A percentile compares a stretch with the other conserved stretches of the same genome.
These are phyloP conservation scores for Morpho deidamia DNA, from an alignment of 2,888 invertebrate species.

Conservation along the genomic window DNA sequence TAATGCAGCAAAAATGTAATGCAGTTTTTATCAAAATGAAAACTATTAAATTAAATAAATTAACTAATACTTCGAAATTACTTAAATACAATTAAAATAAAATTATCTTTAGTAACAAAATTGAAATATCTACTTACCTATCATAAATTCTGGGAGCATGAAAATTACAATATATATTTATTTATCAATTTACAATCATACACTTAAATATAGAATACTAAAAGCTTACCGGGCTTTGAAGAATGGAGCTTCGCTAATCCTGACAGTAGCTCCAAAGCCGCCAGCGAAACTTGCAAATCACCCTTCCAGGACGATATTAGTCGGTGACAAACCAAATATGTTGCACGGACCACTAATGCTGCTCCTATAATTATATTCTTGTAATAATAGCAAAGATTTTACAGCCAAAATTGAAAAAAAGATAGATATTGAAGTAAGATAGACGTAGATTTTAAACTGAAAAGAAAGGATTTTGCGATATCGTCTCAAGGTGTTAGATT, in stretches of 20 bases:
- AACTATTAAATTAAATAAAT: no score
- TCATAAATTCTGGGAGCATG: constrained; percentile 60
- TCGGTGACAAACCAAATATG: constrained; percentile 95
- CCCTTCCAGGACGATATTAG: constrained; percentile 97
- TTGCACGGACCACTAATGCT: constrained; percentile 93
- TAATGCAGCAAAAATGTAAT: no score
- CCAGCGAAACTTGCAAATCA: constrained; percentile 94
- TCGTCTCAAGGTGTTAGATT: no score
- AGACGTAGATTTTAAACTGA: no score
- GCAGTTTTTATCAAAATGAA: no score
- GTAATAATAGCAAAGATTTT: no score
- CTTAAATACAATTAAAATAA: no score
- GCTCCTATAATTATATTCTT: constrained; percentile 42
- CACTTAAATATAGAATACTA: background rate
- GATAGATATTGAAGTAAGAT: no score
- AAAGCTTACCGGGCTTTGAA: constrained; percentile 86
- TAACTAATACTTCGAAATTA: background rate
- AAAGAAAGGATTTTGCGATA: no score
- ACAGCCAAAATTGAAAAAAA: no score
- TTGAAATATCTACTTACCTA: constrained; percentile 44
- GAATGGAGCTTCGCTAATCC: constrained; percentile 94
- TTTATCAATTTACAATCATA: background rate
- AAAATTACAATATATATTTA: constrained; percentile 20
- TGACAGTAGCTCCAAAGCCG: constrained; percentile 93
- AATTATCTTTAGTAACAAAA: no score